Evolutionary conservation across 2,113 vertebrate genomes (phyloP).

Genomic region (Sardina pilchardus): DNA sequence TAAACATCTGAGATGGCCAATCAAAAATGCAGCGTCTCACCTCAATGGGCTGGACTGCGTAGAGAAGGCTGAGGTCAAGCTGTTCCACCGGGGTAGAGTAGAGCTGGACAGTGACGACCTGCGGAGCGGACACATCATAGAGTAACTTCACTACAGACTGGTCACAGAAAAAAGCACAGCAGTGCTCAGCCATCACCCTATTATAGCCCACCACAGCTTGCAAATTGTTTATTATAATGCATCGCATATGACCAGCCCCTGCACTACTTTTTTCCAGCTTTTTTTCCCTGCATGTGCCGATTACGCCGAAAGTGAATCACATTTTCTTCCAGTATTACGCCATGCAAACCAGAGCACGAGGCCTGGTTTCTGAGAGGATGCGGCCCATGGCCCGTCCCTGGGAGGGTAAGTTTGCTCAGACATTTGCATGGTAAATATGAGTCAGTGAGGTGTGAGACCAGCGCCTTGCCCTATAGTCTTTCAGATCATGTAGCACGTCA

Average conservation of each 20-base stretch:
- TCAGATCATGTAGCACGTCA: not conserved
- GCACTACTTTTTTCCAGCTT: not conserved
- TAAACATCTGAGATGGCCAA: not conserved
- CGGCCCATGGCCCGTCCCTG: not conserved
- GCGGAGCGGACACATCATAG: constrained; percentile 59
- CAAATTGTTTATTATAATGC: not conserved
- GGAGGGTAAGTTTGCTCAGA: not conserved
- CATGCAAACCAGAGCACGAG: constrained; percentile 44
- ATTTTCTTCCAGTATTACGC: constrained; percentile 26
- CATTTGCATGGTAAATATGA: constrained; percentile 59
- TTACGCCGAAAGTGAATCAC: not conserved
- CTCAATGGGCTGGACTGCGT: constrained; percentile 55
- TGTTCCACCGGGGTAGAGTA: constrained; percentile 68
- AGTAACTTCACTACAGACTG: constrained; percentile 6
- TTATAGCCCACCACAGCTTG: not conserved
- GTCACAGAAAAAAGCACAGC: not conserved
- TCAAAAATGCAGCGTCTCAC: constrained; percentile 31
- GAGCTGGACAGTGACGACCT: constrained; percentile 63
- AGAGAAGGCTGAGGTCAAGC: constrained; percentile 60
- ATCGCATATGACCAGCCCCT: not conserved
- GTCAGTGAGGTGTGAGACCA: constrained; percentile 29
- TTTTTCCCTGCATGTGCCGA: not conserved
- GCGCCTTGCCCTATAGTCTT: not conserved
- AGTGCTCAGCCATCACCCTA: not conserved
- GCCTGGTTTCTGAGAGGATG: constrained; percentile 8